Conservation (phyloP, 2,888 invertebrate genomes). For the Drosophila maculinotata region DNA sequence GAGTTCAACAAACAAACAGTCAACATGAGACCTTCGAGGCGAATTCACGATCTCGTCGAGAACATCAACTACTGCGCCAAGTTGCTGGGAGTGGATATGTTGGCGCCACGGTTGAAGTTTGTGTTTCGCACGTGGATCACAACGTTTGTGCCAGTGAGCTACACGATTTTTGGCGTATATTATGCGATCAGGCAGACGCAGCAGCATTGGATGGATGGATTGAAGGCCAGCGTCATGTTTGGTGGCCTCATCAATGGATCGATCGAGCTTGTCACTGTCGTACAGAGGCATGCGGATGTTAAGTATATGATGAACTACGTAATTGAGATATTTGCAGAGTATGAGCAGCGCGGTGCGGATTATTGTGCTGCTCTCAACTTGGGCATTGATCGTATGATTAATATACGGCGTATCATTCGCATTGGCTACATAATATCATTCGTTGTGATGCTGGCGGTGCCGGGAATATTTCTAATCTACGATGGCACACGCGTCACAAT, state of each 20-base stretch:
- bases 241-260: conserved; percentile 46
- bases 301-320: conserved; percentile 11
- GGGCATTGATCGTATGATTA: conserved; percentile 40
- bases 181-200: conserved; percentile 23
- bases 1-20: conserved; percentile 11
- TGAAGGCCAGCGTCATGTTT: conserved; percentile 52
- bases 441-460: conserved; percentile 29
- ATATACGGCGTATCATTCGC: conserved; percentile 34
- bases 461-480: conserved; percentile 23
- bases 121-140: conserved; percentile 40
- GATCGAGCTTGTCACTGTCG: conserved; percentile 32
- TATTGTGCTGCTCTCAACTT: conserved; percentile 27
- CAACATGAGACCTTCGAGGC: conserved; percentile 25
- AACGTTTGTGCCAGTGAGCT: conserved; percentile 13
- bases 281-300: conserved; percentile 43
- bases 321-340: conserved; percentile 30
- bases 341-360: conserved; percentile 22
- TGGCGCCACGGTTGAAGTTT: conserved; percentile 15
- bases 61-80: conserved; percentile 35
- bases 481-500: conserved; percentile 53
- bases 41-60: conserved; percentile 32
- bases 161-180: conserved; percentile 23
- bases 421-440: conserved; percentile 48
- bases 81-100: conserved; percentile 51
- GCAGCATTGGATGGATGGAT: conserved; percentile 40